phyloP scores from a whole-genome alignment of 2,113 vertebrate genomes.

The Plotosus lineatus region DNA sequence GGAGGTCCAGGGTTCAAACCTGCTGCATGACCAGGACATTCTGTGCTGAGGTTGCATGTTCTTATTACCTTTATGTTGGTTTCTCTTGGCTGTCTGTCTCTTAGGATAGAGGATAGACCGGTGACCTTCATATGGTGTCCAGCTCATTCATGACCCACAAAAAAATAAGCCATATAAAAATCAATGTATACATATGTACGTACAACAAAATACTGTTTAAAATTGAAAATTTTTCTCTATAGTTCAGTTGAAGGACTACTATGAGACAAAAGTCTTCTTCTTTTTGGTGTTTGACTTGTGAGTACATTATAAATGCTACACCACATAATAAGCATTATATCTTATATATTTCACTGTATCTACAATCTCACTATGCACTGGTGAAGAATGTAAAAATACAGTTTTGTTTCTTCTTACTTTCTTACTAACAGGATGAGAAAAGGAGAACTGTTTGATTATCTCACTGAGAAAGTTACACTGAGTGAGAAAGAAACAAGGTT shows the following conservation, averaged over 20 bases:
- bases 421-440: slow-evolving; percentile 84
- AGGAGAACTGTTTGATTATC: slow-evolving; percentile 97
- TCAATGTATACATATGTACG: not conserved
- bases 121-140: no score
- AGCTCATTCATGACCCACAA: no score
- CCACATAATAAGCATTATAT: not conserved
- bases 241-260: slow-evolving; percentile 97
- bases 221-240: slow-evolving; percentile 58
- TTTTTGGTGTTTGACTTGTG: slow-evolving; percentile 98
- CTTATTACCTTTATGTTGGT: no score
- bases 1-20: no score
- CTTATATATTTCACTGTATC: not conserved
- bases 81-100: no score
- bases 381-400: not conserved
- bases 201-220: not conserved
- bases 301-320: slow-evolving; percentile 65
- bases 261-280: slow-evolving; percentile 91
- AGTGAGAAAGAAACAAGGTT: slow-evolving; percentile 97
- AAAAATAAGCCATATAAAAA: no score
- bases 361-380: not conserved
- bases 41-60: no score
- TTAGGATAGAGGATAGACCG: no score
- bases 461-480: slow-evolving; percentile 94
- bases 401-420: slow-evolving; percentile 1
- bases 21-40: no score